Evolutionary conservation across 92 coral and sea anemone genomes (phyloP), one percentile per base, ranked within the genome.

Genomic region (Montipora capitata): DNA sequence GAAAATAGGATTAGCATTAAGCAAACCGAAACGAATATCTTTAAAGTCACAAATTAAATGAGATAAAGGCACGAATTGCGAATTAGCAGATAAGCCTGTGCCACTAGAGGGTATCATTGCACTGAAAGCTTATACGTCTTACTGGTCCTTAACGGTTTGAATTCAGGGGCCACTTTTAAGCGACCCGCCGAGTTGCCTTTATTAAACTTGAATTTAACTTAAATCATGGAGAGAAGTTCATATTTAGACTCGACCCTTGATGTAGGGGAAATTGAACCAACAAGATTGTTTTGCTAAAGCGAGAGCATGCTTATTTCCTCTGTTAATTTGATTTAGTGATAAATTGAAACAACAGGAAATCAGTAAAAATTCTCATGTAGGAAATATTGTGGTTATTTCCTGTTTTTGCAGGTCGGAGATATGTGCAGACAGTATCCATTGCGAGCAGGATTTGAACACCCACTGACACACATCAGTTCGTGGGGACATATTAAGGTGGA

Each of bases 271-370:
- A 17, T 48, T 48, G 52, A 48, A 48, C 52, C 44, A 38, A n/a
- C 43, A 39, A 7, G 41, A 69, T 54, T 68, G 58, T 66, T 63
- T 78, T 10, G n/a, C 52, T 63, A 14, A 8, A 64, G 45, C 42
- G 43, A n/a, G 40, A 16, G 61, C 13, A 40, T n/a, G 39, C 40
- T 10, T 51, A 4, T 76, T 81, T 73, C 35, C 27, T 16, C 18
- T 52, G 10, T 68, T 13, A 59, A 68, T 9, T 52, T 80, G 39
- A 66, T 49, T 68, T 67, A 63, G 76, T 68, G 67, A 38, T 51
- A 69, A 80, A 66, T 7, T 14, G n/a, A 51, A 63, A 81, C 65
- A 68, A 54, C 85, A 68, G 85, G 77, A 81, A 81, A 69, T 52
- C 10, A 12, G 11, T 48, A 5, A 10, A 11, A 68, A 3, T 35